Evolutionary conservation across 2,888 invertebrate species (phyloP).

Genomic region (Macrosiphum euphorbiae): DNA sequence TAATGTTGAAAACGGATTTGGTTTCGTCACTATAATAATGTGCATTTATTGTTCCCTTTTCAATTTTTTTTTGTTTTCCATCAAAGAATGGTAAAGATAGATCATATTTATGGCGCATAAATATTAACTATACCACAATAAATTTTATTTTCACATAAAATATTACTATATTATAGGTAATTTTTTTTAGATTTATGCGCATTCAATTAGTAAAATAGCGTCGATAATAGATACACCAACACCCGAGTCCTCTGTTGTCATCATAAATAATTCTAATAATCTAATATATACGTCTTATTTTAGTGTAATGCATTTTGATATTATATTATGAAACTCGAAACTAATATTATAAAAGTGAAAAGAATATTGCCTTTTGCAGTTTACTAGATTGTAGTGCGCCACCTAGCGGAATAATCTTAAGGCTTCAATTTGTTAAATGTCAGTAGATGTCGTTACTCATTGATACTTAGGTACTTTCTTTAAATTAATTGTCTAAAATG

Average conservation of each 20-base stretch:
- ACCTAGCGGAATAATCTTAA: conserved; percentile 18
- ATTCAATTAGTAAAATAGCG: background rate
- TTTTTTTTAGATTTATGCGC: background rate
- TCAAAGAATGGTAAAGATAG: too few relatives aligned
- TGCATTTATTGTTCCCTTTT: too few relatives aligned
- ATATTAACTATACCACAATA: background rate
- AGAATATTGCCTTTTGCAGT: background rate
- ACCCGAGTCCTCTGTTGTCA: background rate
- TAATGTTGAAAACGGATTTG: too few relatives aligned
- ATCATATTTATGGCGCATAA: too few relatives aligned
- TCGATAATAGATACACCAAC: background rate
- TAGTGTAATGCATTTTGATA: background rate
- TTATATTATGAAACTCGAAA: too few relatives aligned
- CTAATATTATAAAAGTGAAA: background rate
- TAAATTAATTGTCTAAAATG: background rate
- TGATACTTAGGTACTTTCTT: background rate
- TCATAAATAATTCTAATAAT: background rate
- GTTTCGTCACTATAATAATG: too few relatives aligned
- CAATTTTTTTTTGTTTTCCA: too few relatives aligned
- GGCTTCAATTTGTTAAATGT: background rate
- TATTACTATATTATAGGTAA: background rate
- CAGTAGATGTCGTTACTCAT: conserved; percentile 36
- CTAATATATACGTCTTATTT: background rate
- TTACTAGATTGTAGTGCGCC: background rate
- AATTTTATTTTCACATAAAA: too few relatives aligned